Conservation (phyloP, 2,113 vertebrate species). For the Corydoras sp. region DNA sequence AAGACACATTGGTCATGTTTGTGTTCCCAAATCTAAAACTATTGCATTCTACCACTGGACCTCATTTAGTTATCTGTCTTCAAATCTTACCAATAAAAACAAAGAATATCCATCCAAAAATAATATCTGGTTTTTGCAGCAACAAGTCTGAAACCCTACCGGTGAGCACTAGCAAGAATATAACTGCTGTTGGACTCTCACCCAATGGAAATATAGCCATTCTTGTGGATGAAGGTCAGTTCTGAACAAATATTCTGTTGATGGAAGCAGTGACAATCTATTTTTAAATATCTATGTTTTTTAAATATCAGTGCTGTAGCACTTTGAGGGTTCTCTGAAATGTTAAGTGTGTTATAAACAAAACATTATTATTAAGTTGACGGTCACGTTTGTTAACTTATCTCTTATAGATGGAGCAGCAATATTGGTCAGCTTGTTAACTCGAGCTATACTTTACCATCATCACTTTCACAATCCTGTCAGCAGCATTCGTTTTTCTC, state of each 20-base stretch:
- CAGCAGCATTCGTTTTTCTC: constrained; percentile 84
- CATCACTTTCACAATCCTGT: constrained; percentile 91
- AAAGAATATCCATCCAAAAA: too few species aligned
- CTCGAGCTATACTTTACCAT: constrained; percentile 79
- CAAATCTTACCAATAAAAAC: too few species aligned
- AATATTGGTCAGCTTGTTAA: constrained; percentile 79
- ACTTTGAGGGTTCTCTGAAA: too few species aligned
- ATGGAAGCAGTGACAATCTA: too few species aligned
- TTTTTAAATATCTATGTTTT: too few species aligned
- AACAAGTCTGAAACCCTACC: constrained; percentile 89
- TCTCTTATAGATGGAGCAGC: constrained; percentile 77
- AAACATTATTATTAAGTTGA: not conserved
- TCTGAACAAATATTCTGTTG: too few species aligned
- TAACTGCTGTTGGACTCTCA: constrained; percentile 83
- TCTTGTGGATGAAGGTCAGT: constrained; percentile 85
- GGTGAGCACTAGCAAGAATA: constrained; percentile 77
- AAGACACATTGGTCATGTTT: too few species aligned
- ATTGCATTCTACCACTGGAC: too few species aligned
- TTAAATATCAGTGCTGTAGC: too few species aligned
- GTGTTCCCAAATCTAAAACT: too few species aligned
- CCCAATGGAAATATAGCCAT: constrained; percentile 82
- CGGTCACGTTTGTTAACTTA: not conserved
- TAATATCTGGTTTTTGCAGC: constrained; percentile 53
- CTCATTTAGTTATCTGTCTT: too few species aligned
- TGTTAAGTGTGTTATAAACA: too few species aligned